These are phyloP conservation scores for Drosophila asahinai DNA, from an alignment of 1,140 invertebrate species.

Conservation along the genomic window DNA sequence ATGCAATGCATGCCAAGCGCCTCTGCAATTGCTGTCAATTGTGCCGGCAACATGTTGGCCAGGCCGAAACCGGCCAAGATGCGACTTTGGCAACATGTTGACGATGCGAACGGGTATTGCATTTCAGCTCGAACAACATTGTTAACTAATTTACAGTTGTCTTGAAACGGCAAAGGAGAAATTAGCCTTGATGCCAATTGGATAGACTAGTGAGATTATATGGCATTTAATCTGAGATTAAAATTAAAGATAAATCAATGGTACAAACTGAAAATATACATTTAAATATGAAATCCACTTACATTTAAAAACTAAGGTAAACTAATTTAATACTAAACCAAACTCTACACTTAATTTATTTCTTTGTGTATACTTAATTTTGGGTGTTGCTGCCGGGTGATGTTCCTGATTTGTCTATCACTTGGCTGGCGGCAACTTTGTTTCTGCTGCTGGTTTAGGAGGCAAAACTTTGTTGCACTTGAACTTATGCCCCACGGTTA, in stretches of 20 bases:
- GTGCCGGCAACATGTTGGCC: slow-evolving; percentile 49
- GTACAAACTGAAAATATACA: too few species aligned
- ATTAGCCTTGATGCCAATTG: too few species aligned
- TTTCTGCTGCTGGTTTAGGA: slow-evolving; percentile 31
- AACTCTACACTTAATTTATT: background rate
- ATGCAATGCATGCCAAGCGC: slow-evolving; percentile 78
- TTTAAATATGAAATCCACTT: too few species aligned
- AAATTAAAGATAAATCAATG: too few species aligned
- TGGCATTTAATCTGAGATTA: too few species aligned
- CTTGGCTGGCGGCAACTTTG: slow-evolving; percentile 57
- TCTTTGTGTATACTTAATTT: background rate
- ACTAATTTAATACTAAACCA: too few species aligned
- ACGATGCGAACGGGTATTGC: slow-evolving; percentile 31
- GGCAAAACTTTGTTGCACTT: slow-evolving; percentile 76
- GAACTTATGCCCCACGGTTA: slow-evolving; percentile 81
- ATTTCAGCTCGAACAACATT: slow-evolving; percentile 60
- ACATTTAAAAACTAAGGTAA: background rate
- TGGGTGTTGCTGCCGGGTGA: background rate
- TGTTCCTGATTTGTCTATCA: slow-evolving; percentile 60
- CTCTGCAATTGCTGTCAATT: slow-evolving; percentile 81
- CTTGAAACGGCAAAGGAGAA: background rate
- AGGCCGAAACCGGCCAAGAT: slow-evolving; percentile 3
- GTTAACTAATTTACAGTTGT: slow-evolving; percentile 61
- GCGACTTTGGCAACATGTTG: slow-evolving; percentile 38
- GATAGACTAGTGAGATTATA: too few species aligned